Evolutionary conservation across 2,888 invertebrate species (phyloP), one percentile per base, ranked within the genome.

Genomic region (Agonopterix arenella): DNA sequence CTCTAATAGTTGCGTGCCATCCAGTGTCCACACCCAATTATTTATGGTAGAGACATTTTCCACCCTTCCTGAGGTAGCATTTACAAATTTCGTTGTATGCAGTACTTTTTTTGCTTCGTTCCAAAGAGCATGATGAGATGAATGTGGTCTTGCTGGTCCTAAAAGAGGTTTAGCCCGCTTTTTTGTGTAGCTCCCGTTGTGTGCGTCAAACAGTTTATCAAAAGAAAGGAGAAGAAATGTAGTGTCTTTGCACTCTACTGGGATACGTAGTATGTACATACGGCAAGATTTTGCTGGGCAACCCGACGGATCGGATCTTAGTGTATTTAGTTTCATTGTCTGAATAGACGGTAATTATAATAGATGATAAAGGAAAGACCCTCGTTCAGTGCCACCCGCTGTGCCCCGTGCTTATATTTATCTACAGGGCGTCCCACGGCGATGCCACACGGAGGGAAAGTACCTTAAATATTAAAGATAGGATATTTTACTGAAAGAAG

Each of bases 141-240:
- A 57, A 8, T 43, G 49, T 5, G 55, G 57, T 11, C 48, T 57
- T 3, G 46, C 53, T 28, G 51, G 44, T 8, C 47, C 43, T 5
- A 47, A 16, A n/a, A 46, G 50, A 18, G 45, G 46, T 47, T 53
- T 52, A 44, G 8, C 28, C 45, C 42, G 42, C 2, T 46, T 45
- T 18, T 49, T 46, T 40, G 40, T n/a, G n/a, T 11, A 53, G 11
- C 52, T 53, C 1, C 54, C 58, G 48, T 58, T 58, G 0, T 49
- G 28, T 1, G 52, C 52, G 36, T 58, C 58, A 44, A 58, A 58
- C 1, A 54, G 16, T 36, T 54, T 38, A 11, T 54, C 50, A 36
- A 55, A 51, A 42, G 54, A 56, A 8, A 50, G 11, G 0, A 58
- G 11, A 2, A 54, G 4, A 18, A 54, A 54, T 1, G 58, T 54